Percentiles rank a stretch among this genome's conserved stretches.
Evolutionary conservation across 2,888 invertebrate genomes (phyloP).

Genomic region (Aphelenchoides bicaudatus): DNA sequence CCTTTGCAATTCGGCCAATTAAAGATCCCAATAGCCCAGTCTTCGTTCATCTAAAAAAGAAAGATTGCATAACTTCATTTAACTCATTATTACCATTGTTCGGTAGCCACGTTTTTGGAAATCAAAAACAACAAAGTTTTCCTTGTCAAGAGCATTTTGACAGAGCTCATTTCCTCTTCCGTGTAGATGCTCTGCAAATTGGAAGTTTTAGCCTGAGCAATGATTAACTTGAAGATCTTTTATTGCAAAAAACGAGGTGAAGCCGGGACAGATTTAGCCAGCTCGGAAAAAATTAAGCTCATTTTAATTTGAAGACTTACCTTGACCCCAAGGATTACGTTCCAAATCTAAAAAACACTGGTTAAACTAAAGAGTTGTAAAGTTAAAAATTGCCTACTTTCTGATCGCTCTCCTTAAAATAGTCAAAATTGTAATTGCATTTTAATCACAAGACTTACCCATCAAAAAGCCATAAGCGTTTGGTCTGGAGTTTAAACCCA

Average conservation of each 20-base stretch:
- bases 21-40: conserved; percentile 23
- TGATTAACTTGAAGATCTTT: no score
- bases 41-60: conserved; percentile 24
- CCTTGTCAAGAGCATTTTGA: conserved; percentile 24
- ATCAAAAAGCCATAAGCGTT: conserved; percentile 25
- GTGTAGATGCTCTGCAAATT: no score
- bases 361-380: not conserved
- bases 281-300: no score
- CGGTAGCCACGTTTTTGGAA: conserved; percentile 26
- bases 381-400: not conserved
- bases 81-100: conserved; percentile 17
- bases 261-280: no score
- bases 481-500: conserved; percentile 28
- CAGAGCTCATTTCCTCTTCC: conserved; percentile 17
- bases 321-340: conserved; percentile 4
- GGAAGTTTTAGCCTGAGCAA: no score
- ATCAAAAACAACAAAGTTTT: conserved; percentile 28
- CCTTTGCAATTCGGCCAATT: conserved; percentile 25
- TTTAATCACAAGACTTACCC: conserved; percentile 14
- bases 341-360: no score
- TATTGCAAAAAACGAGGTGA: no score
- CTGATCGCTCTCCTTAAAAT: no score
- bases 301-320: no score
- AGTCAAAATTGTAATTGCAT: no score
- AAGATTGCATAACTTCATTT: not conserved